These are phyloP conservation scores for Cremastobaeus sp. DNA, from an alignment of 2,888 invertebrate genomes.

Conservation along the genomic window DNA sequence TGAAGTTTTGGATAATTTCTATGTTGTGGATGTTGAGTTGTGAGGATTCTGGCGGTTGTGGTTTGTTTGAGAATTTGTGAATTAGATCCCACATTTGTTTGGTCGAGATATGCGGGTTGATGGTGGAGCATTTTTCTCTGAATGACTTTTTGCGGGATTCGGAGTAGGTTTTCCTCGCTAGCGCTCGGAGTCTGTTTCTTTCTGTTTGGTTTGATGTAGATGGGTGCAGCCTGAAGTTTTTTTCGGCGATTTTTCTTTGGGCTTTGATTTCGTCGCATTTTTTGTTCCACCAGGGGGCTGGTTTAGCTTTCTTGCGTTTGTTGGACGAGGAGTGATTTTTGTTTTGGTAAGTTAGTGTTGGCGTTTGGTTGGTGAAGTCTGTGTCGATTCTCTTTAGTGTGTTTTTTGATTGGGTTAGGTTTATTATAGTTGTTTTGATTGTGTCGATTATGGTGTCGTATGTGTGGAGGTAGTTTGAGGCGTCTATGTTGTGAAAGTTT, in stretches of 20 bases:
- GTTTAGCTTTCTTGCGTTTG: no score
- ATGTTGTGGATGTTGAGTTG: background rate
- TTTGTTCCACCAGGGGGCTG: slow-evolving; percentile 1
- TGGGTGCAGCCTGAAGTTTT: background rate
- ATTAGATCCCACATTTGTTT: background rate
- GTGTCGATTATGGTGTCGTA: background rate
- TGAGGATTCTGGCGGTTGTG: background rate
- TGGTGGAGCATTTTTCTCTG: background rate
- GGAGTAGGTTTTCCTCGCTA: slow-evolving; percentile 1
- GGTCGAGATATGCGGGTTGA: background rate
- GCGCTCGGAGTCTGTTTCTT: background rate
- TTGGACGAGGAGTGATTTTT: background rate
- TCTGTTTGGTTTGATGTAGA: background rate
- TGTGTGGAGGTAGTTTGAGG: background rate
- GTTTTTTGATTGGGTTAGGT: no score
- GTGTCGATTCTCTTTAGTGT: no score
- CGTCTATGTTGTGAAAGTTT: background rate
- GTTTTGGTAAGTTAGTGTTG: background rate
- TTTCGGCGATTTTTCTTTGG: background rate
- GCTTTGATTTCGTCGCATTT: background rate
- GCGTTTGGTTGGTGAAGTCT: background rate
- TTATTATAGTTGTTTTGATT: no score
- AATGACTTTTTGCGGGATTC: background rate
- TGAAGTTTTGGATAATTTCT: background rate
- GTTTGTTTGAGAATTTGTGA: background rate